Base-by-base conservation (phyloP, 2,113 vertebrate genomes). In the Charadrius vociferus region DNA sequence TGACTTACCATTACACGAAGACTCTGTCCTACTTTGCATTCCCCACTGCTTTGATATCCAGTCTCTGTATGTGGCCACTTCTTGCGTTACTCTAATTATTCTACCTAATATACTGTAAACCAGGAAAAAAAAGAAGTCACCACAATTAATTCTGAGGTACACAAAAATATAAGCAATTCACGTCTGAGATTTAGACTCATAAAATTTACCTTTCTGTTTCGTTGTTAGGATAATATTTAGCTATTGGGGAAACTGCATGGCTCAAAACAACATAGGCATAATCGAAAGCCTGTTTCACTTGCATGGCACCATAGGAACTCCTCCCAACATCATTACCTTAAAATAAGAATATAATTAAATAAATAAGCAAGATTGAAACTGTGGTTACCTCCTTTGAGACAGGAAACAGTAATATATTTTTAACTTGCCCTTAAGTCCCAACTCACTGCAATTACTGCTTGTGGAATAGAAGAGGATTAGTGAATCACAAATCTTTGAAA, bases 251-350 rank as follows among this genome's bases (percentile, higher is more conserved):
- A 50, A 99, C 99, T 0, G 99, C 99, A 18, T 99, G 99, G 97
- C 98, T 99, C 97, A 99, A 98, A 61, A 99, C 99, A 70, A 99
- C 98, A 7, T 99, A 99, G 86, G 99, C 99, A 70, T 99, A 99
- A 97, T 99, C 99, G 95, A 99, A 99, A 24, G 99, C 99, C 97
- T 99, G 99, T 95, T 99, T 99, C 97, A 99, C 99, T 97, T 99
- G 99, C 99, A 99, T 99, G 98, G 99, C 99, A 90, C 99, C 99
- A n/a, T 99, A 99, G 4, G 99, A 99, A 96, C 99, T 99, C 87
- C 99, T 98, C 55, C 99, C 99, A 36, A 99, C 99, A 85, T 99
- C 99, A 65, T 99, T 99, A 88, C 99, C 99, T 99, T 95, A 55
- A 95, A 90, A 90, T 86, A 97, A 96, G 95, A 67, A 94, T 10